These are phyloP conservation scores for Macrotus californicus DNA, from an alignment of 2,113 vertebrate species.

Conservation along the genomic window DNA sequence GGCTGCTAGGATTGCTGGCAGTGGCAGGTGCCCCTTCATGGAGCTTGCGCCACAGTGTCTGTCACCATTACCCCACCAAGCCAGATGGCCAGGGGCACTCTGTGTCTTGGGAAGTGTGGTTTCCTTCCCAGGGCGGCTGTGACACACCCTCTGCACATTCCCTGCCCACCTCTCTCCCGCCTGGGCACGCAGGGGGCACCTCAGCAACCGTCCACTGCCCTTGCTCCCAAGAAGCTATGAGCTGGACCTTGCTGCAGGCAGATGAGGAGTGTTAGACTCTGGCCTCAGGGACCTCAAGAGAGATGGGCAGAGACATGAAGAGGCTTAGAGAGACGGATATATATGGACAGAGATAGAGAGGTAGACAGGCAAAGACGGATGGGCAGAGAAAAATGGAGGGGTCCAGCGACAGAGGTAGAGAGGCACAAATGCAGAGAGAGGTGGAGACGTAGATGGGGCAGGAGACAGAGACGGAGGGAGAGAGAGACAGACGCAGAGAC, in stretches of 20 bases:
- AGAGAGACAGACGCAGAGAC: too few species aligned
- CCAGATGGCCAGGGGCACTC: background rate
- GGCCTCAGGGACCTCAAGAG: background rate
- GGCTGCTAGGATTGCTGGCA: background rate
- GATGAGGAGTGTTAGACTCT: background rate
- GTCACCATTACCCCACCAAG: background rate
- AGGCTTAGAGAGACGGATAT: background rate
- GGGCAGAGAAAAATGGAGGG: background rate
- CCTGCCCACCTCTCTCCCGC: background rate
- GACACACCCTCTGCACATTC: rapidly evolving
- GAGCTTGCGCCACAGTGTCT: background rate
- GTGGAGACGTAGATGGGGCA: too few species aligned
- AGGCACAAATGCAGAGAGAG: background rate
- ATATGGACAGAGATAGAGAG: background rate
- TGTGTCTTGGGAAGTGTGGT: background rate
- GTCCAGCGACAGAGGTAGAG: background rate
- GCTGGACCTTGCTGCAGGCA: background rate
- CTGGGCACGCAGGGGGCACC: background rate
- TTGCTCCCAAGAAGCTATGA: background rate
- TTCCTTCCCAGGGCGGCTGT: background rate
- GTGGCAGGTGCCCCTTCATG: background rate
- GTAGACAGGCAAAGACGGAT: background rate
- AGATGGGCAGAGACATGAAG: background rate
- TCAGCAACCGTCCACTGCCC: background rate
- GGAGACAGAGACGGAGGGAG: background rate